Base-by-base conservation (phyloP, 2,797 vertebrate species). In the Moxostoma hubbsi region DNA sequence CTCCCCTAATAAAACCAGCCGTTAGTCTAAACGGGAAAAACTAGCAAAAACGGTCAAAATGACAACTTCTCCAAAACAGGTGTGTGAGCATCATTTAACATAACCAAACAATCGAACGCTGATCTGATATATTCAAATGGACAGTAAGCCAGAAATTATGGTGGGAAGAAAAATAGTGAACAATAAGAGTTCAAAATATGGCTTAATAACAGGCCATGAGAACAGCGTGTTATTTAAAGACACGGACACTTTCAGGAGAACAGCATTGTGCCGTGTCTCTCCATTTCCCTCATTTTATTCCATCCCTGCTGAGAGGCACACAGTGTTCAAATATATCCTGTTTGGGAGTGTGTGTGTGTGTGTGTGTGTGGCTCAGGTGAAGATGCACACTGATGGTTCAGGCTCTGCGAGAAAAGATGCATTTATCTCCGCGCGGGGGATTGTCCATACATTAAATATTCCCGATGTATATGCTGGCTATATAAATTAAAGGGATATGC, bases 211-310 rank as follows among this genome's bases (percentile, higher is more conserved):
- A 82, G 79, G 81, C 81, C 84, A 85, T 85, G 85, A 91, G 88
- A 86, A 91, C 77, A 81, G 81, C 49, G 75, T 85, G 85, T 92
- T 94, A 94, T 95, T 93, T 92, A 92, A 94, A 94, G 93, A 73
- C 10, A 77, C 83, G 80, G 77, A 90, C 92, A 91, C 91, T 92
- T 93, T 93, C 89, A 91, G 90, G 87, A 92, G 87, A 88, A 89
- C 85, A 90, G 86, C 90, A 90, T 88, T 92, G 87, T 91, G 68
- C 55, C 77, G 85, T 3, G 24, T 88, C 87, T 89, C 82, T 86
- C 87, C 84, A 83, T 85, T 24, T 16, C 85, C 87, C 83, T 54
- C 68, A 66, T 69, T 73, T 68, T 47, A 51, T 64, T 65, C 18
- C 81, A 53, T 78, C 74, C 62, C 46, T 82, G 54, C 86, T 73